Evolutionary conservation across 2,113 vertebrate genomes (phyloP).

Genomic region (Corythaeola cristata): DNA sequence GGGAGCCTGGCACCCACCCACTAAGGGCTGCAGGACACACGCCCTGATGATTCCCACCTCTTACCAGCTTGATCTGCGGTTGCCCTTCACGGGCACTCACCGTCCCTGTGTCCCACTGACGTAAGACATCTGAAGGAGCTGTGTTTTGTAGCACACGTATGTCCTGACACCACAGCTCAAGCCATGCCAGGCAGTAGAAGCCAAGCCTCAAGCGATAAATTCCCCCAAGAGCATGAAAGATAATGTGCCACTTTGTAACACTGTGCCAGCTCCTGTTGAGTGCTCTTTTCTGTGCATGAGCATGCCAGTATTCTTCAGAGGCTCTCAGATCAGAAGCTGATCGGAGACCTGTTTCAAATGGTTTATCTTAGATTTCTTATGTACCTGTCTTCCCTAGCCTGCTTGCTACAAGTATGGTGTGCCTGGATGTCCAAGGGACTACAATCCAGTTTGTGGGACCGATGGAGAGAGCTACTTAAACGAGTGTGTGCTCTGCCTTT

Average conservation of each 20-base stretch:
- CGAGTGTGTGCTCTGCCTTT: conserved; percentile 64
- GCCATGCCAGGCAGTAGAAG: neutral
- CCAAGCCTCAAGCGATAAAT: neutral
- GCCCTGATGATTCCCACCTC: neutral
- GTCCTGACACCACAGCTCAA: neutral
- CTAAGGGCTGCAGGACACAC: neutral
- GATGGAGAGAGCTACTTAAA: conserved; percentile 68
- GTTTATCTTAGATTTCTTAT: neutral
- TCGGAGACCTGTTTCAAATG: neutral
- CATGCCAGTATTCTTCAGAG: neutral
- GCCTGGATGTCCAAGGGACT: conserved; percentile 43
- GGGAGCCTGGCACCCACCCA: neutral
- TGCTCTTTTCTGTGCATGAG: accelerated
- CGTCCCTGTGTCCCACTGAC: neutral
- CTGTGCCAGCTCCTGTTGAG: neutral
- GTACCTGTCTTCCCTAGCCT: conserved; percentile 27
- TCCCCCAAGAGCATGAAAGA: neutral
- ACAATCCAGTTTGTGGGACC: conserved; percentile 63
- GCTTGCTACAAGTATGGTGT: neutral
- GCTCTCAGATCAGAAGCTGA: neutral
- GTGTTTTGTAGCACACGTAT: accelerated
- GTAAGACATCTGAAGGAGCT: neutral
- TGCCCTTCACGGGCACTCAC: accelerated
- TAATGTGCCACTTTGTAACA: neutral
- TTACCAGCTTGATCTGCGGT: accelerated